These are phyloP conservation scores for Poeciliopsis occidentalis DNA, from an alignment of 2,113 vertebrate genomes.

Conservation along the genomic window DNA sequence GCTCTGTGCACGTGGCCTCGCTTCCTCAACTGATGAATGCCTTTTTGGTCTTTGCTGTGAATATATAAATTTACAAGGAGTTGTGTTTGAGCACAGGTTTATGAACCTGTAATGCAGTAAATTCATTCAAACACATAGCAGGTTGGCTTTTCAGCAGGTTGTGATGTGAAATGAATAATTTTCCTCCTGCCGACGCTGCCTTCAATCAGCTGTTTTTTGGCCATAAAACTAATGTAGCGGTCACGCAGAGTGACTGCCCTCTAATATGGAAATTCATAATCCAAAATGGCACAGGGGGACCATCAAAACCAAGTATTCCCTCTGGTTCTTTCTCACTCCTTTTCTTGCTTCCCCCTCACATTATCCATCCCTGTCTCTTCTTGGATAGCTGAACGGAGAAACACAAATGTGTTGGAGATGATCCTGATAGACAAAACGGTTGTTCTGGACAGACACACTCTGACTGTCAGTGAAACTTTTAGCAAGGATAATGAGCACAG, in stretches of 20 bases:
- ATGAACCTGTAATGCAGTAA: background rate
- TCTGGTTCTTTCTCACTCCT: conserved; percentile 8
- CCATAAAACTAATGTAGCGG: conserved; percentile 62
- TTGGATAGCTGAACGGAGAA: conserved; percentile 34
- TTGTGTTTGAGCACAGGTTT: background rate
- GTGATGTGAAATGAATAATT: conserved; percentile 26
- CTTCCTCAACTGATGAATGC: conserved; percentile 1
- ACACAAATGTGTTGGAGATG: conserved; percentile 51
- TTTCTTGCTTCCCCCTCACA: conserved; percentile 3
- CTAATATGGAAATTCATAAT: conserved; percentile 68
- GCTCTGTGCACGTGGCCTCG: background rate
- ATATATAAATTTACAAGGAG: background rate
- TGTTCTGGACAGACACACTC: conserved; percentile 8
- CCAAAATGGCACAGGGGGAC: conserved; percentile 62
- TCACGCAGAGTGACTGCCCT: conserved; percentile 56
- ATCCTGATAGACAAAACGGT: conserved; percentile 40
- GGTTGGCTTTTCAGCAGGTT: conserved; percentile 27
- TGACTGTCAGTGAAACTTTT: background rate
- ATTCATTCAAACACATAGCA: conserved; percentile 23
- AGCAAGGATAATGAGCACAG: background rate
- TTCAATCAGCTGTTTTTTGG: conserved; percentile 50
- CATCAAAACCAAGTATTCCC: conserved; percentile 60
- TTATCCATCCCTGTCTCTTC: conserved; percentile 18
- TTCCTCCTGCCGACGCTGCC: background rate
- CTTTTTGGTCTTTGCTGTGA: background rate